Percentiles rank a stretch among this genome's conserved stretches.
Conservation (phyloP, 2,888 invertebrate genomes). For the Polymixis lichenea region DNA sequence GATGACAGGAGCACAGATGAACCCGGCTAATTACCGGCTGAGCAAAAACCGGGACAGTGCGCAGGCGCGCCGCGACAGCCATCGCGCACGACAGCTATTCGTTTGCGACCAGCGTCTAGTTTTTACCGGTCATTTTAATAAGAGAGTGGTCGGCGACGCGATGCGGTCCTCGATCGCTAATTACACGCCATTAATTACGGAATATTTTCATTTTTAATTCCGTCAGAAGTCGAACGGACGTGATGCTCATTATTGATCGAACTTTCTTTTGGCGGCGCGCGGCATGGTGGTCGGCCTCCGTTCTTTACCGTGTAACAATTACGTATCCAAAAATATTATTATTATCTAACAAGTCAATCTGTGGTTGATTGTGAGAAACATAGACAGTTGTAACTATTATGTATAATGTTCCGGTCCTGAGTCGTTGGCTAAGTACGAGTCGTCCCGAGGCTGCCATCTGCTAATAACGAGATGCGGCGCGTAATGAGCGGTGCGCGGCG, state of each 20-base stretch:
- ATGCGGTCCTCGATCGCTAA: conserved; percentile 77
- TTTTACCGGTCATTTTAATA: conserved; percentile 80
- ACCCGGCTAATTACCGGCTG: conserved; percentile 83
- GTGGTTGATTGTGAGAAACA: conserved; percentile 53
- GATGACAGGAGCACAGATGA: conserved; percentile 88
- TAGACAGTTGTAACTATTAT: conserved; percentile 40
- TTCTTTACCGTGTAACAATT: conserved; percentile 61
- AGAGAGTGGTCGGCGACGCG: conserved; percentile 76
- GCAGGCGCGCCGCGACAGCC: conserved; percentile 81
- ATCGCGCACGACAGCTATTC: conserved; percentile 81
- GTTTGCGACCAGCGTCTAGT: conserved; percentile 77
- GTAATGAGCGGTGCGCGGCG: conserved; percentile 67
- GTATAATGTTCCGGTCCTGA: conserved; percentile 39
- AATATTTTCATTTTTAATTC: conserved; percentile 78
- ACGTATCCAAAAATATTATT: conserved; percentile 61
- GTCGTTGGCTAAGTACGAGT: conserved; percentile 20
- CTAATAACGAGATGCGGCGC: conserved; percentile 75
- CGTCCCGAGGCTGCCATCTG: conserved; percentile 67
- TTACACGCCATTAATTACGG: conserved; percentile 84
- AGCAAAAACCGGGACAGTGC: conserved; percentile 82
- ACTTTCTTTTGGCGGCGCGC: conserved; percentile 72
- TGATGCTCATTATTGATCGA: conserved; percentile 78
- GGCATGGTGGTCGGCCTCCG: conserved; percentile 63
- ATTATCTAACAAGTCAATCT: conserved; percentile 62
- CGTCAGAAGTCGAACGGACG: conserved; percentile 75